A percentile compares a stretch with the other conserved stretches of the same genome.
phyloP scores from a whole-genome alignment of 1,140 invertebrate species.

The Drosophila mayri region DNA sequence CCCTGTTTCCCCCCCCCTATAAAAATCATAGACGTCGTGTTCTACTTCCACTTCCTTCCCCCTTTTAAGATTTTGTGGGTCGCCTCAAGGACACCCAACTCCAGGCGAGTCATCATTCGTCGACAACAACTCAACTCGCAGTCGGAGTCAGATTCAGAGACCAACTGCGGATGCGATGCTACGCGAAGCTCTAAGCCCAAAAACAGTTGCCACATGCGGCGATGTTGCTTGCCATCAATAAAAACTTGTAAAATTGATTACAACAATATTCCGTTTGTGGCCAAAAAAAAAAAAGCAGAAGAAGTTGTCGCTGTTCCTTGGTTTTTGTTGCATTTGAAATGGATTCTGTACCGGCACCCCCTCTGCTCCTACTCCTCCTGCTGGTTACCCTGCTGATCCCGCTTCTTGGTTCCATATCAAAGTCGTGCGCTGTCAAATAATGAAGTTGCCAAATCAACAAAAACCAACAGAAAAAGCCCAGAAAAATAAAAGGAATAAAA shows the following conservation, averaged over 20 bases:
- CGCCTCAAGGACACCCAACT: constrained; percentile 55
- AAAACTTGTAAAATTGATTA: constrained; percentile 82
- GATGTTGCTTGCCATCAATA: constrained; percentile 54
- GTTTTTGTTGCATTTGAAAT: constrained; percentile 54
- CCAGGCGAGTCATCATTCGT: constrained; percentile 3
- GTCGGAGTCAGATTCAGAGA: constrained; percentile 15
- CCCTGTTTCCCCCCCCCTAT: not conserved
- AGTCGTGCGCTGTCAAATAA: constrained; percentile 82
- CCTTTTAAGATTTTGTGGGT: not conserved
- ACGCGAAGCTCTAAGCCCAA: constrained; percentile 22
- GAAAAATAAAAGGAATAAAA: constrained; percentile 25
- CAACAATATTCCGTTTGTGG: constrained; percentile 59
- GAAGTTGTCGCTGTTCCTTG: constrained; percentile 26
- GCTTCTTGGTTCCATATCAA: constrained; percentile 63
- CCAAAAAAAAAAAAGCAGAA: constrained; percentile 27
- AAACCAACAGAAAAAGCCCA: constrained; percentile 65
- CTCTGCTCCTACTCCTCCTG: constrained; percentile 11
- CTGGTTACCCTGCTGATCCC: not conserved
- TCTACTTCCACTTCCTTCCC: not conserved
- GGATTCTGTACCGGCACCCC: constrained; percentile 23
- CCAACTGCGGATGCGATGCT: not conserved
- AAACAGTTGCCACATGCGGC: constrained; percentile 69
- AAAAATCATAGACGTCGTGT: constrained; percentile 7
- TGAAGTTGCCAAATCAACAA: constrained; percentile 82
- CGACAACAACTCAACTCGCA: constrained; percentile 22